Evolutionary conservation across 2,797 vertebrate genomes (phyloP).

Genomic region (Pseudomugil tenellus): DNA sequence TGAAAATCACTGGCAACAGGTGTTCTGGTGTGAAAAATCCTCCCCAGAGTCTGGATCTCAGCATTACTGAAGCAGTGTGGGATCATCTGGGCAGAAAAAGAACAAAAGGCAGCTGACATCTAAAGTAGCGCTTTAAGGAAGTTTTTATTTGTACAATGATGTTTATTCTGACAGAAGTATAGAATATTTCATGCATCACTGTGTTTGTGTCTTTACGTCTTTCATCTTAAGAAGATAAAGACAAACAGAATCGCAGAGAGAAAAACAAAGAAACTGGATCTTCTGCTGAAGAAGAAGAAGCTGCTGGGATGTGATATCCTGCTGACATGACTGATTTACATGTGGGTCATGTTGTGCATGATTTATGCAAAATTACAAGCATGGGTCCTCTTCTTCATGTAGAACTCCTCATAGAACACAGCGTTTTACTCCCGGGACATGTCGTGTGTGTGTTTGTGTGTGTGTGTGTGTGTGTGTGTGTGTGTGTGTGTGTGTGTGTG

Average conservation of each 20-base stretch:
- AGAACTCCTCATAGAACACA: conserved; percentile 45
- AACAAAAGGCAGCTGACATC: not conserved
- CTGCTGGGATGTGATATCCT: conserved; percentile 53
- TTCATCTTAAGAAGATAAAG: conserved; percentile 18
- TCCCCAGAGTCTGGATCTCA: not conserved
- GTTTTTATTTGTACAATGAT: not conserved
- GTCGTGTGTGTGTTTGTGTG: conserved; percentile 23
- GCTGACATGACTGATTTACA: conserved; percentile 76
- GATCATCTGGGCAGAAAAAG: not conserved
- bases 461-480: conserved; percentile 6
- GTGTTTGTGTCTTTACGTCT: not conserved
- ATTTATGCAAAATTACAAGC: conserved; percentile 76
- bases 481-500: conserved; percentile 5
- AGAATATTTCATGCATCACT: not conserved
- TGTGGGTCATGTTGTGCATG: conserved; percentile 76
- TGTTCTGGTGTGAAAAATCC: not conserved
- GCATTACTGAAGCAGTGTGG: not conserved
- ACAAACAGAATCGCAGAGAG: conserved; percentile 22
- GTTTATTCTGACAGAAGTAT: not conserved
- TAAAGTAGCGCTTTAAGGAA: not conserved
- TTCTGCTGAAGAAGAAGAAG: conserved; percentile 31
- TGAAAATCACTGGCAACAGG: not conserved
- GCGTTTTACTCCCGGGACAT: conserved; percentile 42
- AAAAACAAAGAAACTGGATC: conserved; percentile 18
- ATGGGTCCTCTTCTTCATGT: conserved; percentile 39